Evolutionary conservation across 2,888 invertebrate genomes (phyloP).

Genomic region (Cancer borealis): DNA sequence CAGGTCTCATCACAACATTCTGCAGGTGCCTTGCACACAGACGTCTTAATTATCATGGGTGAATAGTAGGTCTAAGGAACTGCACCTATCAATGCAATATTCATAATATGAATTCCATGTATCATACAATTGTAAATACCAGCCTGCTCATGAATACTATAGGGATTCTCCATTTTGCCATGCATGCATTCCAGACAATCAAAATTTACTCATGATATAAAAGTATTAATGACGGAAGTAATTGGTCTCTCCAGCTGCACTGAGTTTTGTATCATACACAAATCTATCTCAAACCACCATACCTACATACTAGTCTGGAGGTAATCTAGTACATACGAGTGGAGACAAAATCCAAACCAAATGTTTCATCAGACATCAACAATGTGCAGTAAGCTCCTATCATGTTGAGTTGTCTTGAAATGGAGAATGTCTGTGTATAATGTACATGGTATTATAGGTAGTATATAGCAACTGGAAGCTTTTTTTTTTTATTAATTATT

Average conservation of each 20-base stretch:
- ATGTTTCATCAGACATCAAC: neutral
- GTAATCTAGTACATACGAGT: neutral
- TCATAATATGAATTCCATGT: conserved; percentile 24
- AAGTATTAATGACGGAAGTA: neutral
- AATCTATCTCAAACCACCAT: no score
- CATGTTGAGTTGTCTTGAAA: neutral
- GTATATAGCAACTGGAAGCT: neutral
- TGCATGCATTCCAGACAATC: neutral
- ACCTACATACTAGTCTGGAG: no score
- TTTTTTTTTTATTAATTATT: neutral
- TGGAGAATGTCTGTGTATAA: neutral
- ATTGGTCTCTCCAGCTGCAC: no score
- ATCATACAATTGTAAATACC: neutral
- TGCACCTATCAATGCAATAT: conserved; percentile 64
- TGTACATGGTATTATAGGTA: neutral
- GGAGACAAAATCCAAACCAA: neutral
- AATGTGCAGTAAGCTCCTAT: neutral
- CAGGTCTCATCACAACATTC: neutral
- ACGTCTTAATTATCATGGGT: neutral
- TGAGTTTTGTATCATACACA: no score
- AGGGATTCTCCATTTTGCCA: neutral
- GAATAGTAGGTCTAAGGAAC: conserved; percentile 43
- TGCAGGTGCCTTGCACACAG: neutral
- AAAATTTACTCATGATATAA: neutral
- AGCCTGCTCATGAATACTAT: neutral